These are phyloP conservation scores for Drosophila nigritarsus DNA, from an alignment of 2,888 invertebrate genomes.

Conservation along the genomic window DNA sequence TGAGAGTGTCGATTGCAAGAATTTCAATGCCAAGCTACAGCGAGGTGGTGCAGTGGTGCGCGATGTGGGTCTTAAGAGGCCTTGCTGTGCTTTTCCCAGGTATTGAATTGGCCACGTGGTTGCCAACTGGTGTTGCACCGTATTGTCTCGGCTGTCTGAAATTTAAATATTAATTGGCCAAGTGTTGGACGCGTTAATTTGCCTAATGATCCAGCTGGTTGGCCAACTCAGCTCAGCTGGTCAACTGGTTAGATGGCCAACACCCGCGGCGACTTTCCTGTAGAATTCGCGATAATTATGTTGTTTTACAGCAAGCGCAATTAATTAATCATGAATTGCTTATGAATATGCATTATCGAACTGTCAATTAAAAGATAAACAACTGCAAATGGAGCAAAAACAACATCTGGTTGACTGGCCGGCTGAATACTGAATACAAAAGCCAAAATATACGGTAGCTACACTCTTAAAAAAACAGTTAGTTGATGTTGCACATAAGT, in stretches of 20 bases:
- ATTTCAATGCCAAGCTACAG: constrained; percentile 70
- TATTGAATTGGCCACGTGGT: constrained; percentile 34
- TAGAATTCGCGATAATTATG: constrained; percentile 69
- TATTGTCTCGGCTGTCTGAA: constrained; percentile 51
- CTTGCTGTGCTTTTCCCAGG: constrained; percentile 31
- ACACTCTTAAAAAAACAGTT: neutral
- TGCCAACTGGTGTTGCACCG: constrained; percentile 38
- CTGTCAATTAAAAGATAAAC: constrained; percentile 27
- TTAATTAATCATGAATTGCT: constrained; percentile 76
- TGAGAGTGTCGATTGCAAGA: constrained; percentile 39
- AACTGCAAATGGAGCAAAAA: constrained; percentile 35
- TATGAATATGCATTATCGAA: constrained; percentile 46
- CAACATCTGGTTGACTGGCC: constrained; percentile 22
- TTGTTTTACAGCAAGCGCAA: constrained; percentile 71
- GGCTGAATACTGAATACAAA: neutral
- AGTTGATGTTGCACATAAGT: neutral
- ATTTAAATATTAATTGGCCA: constrained; percentile 68
- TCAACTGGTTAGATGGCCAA: constrained; percentile 31
- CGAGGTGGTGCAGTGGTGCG: constrained; percentile 52
- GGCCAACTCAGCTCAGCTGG: constrained; percentile 20
- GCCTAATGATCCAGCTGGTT: constrained; percentile 63
- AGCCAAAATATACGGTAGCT: constrained; percentile 16
- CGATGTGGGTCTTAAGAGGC: constrained; percentile 44
- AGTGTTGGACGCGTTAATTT: constrained; percentile 62
- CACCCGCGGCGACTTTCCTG: constrained; percentile 35